Evolutionary conservation across 2,888 invertebrate genomes (phyloP), one percentile per base, ranked within the genome.

Genomic region (Caenorhabditis imperialis): DNA sequence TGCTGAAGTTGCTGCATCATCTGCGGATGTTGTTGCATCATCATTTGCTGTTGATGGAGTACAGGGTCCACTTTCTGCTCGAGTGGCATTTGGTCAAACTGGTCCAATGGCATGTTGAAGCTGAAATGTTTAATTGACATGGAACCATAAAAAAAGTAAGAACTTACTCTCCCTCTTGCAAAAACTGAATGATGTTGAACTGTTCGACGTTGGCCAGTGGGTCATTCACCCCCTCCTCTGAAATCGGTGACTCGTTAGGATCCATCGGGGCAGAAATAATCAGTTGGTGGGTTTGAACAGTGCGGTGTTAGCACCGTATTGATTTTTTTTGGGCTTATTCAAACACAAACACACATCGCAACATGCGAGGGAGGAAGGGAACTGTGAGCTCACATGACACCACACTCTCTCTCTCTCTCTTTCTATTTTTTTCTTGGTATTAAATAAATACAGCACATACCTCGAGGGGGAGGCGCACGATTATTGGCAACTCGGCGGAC

Each of bases 101-200:
- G 14, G 14, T 65, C 63, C 33, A 65, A 48, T 50, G 65, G 57
- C 3, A 51, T 57, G 37, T 50, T 42, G 57, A 67, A 67, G 5
- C 67, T 67, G 30, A 33, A 53, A n/a, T n/a, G n/a, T n/a, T n/a
- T n/a, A n/a, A n/a, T n/a, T n/a, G n/a, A n/a, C n/a, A n/a, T n/a
- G n/a, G 20, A 42, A 60, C 38, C 25, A 58, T 38, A 33, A 8
- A 35, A 27, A 37, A 48, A 47, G n/a, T 14, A 30, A n/a, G 3
- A 55, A 57, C 85, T 83, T 54, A 85, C 84, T 84, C 85, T 75
- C 71, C 77, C 44, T 80, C 84, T 62, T 78, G 57, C 25, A 88
- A 78, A 51, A 87, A 88, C 37, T 86, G 81, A 20, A 88, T 75
- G 67, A 88, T 87, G 74, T 88, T 84, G 81, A 88, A 88, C 60